phyloP scores from a whole-genome alignment of 2,113 vertebrate species.

The Oryzias javanicus region DNA sequence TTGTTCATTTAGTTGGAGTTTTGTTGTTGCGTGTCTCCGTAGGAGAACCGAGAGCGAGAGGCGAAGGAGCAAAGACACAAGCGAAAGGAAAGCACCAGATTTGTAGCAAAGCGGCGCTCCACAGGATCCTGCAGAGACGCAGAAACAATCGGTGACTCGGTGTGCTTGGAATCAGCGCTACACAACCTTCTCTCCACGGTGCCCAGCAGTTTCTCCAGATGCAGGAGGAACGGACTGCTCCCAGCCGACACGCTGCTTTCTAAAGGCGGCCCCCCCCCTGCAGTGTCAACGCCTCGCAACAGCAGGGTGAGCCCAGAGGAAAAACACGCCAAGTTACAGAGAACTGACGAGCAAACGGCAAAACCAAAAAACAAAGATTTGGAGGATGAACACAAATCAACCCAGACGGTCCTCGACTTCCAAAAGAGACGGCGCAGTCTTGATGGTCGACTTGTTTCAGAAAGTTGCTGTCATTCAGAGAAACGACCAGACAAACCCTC shows the following conservation, averaged over 20 bases:
- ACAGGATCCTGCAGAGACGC: slow-evolving; percentile 19
- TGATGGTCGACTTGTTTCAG: slow-evolving; percentile 12
- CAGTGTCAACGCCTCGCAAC: not conserved
- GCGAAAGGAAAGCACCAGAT: slow-evolving; percentile 46
- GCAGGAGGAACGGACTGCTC: slow-evolving; percentile 25
- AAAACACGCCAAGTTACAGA: slow-evolving; percentile 25
- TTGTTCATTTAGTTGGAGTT: no score
- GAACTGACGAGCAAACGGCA: not conserved
- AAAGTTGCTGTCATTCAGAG: not conserved
- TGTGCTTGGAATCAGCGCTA: slow-evolving; percentile 66
- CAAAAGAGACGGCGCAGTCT: slow-evolving; percentile 29
- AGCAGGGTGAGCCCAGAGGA: slow-evolving; percentile 19
- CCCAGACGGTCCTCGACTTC: slow-evolving; percentile 40
- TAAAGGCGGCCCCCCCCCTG: not conserved
- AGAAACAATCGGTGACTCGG: not conserved
- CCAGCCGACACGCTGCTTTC: slow-evolving; percentile 15
- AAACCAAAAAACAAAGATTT: slow-evolving; percentile 20
- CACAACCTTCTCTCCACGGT: slow-evolving; percentile 62
- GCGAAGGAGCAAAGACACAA: slow-evolving; percentile 59
- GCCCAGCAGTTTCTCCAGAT: slow-evolving; percentile 33
- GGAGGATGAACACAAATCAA: slow-evolving; percentile 32
- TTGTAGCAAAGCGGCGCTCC: slow-evolving; percentile 52
- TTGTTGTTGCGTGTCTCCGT: not conserved
- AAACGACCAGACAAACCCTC: not conserved
- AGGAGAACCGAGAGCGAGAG: slow-evolving; percentile 77